Conservation (phyloP, 2,113 vertebrate species). For the Oreochromis spilurus region DNA sequence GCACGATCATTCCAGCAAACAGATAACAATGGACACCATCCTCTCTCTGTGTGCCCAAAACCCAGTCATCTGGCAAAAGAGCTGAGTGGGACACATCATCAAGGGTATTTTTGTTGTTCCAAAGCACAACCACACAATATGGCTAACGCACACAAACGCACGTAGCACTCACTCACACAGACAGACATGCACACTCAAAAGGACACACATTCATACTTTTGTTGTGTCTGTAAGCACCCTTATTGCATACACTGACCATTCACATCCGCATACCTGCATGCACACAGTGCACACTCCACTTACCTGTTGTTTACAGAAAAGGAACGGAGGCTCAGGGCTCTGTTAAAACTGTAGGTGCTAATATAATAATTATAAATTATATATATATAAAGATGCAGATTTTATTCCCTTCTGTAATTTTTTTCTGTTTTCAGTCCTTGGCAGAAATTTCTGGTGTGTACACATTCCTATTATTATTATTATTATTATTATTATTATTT, state of each 20-base stretch:
- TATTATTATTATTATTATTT: neutral
- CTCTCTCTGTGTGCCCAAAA: constrained; percentile 28
- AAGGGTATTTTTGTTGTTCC: constrained; percentile 42
- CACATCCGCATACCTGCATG: neutral
- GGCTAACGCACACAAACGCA: neutral
- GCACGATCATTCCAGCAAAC: constrained; percentile 67
- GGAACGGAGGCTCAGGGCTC: neutral
- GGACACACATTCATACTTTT: neutral
- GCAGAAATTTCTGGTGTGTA: neutral
- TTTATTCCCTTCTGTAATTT: neutral
- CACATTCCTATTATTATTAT: neutral
- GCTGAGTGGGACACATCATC: constrained; percentile 64
- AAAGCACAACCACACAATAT: constrained; percentile 29
- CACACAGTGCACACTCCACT: neutral
- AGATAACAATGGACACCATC: constrained; percentile 51
- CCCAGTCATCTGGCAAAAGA: constrained; percentile 64
- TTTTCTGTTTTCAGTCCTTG: neutral
- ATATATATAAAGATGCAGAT: neutral
- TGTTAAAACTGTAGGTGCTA: neutral
- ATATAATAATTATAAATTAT: neutral
- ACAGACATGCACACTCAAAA: neutral
- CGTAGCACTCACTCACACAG: neutral
- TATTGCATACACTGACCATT: neutral
- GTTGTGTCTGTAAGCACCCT: neutral
- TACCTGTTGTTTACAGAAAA: neutral